phyloP scores from a whole-genome alignment of 2,888 invertebrate genomes.

The Troides aeacus region DNA sequence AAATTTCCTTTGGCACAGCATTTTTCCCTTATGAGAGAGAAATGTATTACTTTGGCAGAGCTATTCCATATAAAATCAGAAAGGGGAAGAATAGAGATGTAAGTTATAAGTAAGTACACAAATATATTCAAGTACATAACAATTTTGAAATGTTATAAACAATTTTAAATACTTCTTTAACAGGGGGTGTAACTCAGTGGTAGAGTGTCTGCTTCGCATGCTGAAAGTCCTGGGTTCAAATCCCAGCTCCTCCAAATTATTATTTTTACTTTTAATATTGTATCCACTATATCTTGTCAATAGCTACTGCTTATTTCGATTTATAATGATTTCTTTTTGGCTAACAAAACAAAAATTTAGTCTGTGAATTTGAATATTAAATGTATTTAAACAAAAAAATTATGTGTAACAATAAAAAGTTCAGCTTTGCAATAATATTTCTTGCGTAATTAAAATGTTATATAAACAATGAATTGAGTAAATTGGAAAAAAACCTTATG shows the following conservation, averaged over 20 bases:
- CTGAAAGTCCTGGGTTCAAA: slow-evolving; percentile 84
- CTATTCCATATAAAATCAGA: too few species aligned
- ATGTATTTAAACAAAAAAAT: not conserved
- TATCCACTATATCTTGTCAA: not conserved
- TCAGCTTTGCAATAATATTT: not conserved
- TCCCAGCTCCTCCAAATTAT: slow-evolving; percentile 80
- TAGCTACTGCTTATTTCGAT: not conserved
- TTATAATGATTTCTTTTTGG: not conserved
- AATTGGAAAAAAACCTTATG: not conserved
- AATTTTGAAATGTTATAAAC: not conserved
- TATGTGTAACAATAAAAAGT: not conserved
- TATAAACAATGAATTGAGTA: not conserved
- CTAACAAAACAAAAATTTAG: not conserved
- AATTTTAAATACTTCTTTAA: not conserved
- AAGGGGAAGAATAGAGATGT: too few species aligned
- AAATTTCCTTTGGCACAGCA: too few species aligned
- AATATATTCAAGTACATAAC: not conserved
- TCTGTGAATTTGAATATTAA: not conserved
- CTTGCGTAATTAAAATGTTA: not conserved
- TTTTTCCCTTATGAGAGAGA: too few species aligned
- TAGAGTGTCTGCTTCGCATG: slow-evolving; percentile 84
- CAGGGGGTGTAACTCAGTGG: slow-evolving; percentile 79
- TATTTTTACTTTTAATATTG: not conserved
- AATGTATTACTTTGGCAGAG: too few species aligned
- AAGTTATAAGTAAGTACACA: too few species aligned